Percentiles rank a stretch among this genome's conserved stretches.
Evolutionary conservation across 2,113 vertebrate species (phyloP).

Genomic region (Macquaria australasica): DNA sequence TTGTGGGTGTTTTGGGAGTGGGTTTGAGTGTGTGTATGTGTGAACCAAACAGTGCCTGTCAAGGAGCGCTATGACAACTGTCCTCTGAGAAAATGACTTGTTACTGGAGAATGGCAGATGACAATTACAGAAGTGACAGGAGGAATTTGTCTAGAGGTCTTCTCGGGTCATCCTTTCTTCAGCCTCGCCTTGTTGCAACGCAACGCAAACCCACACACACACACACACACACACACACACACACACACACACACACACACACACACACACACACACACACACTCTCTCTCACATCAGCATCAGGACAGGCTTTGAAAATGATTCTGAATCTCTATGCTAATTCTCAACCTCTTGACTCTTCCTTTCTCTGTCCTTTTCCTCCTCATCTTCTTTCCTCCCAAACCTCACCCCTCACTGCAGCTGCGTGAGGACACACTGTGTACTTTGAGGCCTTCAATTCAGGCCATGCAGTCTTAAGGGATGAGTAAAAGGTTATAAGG

Average conservation of each 20-base stretch:
- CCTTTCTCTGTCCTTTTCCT: not conserved
- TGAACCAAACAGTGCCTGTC: constrained; percentile 34
- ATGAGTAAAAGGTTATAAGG: constrained; percentile 46
- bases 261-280: constrained; percentile 16
- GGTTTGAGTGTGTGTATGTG: constrained; percentile 17
- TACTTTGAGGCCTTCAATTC: constrained; percentile 53
- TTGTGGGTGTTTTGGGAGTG: constrained; percentile 47
- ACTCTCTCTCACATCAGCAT: not conserved
- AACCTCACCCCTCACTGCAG: not conserved
- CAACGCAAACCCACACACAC: constrained; percentile 2
- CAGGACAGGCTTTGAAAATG: constrained; percentile 28
- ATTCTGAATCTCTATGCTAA: constrained; percentile 1
- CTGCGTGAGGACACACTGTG: constrained; percentile 29
- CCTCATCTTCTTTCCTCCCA: not conserved
- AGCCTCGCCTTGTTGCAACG: not conserved
- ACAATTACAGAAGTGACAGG: constrained; percentile 26
- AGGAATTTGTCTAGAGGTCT: constrained; percentile 34
- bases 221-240: constrained; percentile 20
- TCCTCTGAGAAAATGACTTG: constrained; percentile 30
- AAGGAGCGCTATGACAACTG: constrained; percentile 31
- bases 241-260: constrained; percentile 1
- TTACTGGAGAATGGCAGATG: constrained; percentile 18
- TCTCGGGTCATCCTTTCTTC: constrained; percentile 38
- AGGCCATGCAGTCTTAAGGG: constrained; percentile 58
- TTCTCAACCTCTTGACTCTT: not conserved